These are phyloP conservation scores for Limonius californicus DNA, from an alignment of 1,140 invertebrate genomes.

Conservation along the genomic window DNA sequence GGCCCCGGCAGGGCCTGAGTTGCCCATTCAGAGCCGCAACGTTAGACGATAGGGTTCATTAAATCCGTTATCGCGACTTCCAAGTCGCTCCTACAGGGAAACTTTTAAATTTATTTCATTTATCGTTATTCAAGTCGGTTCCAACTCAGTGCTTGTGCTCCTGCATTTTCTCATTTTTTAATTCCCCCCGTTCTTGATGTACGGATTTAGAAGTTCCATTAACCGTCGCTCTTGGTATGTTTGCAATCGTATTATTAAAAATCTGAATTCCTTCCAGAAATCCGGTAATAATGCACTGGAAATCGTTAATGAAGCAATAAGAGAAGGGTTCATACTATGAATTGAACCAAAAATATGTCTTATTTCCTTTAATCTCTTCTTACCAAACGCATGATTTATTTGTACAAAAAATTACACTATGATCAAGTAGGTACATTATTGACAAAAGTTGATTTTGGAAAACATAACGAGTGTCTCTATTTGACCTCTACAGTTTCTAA, in stretches of 20 bases:
- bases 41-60: constrained; percentile 45
- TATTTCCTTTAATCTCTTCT: too few species aligned
- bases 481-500: too few species aligned
- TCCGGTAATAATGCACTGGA: too few species aligned
- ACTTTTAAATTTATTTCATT: constrained; percentile 47
- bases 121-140: constrained; percentile 42
- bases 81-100: constrained; percentile 40
- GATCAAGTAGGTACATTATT: too few species aligned
- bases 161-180: constrained; percentile 14
- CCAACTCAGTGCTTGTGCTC: constrained; percentile 26
- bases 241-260: neutral
- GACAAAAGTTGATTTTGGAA: too few species aligned
- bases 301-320: too few species aligned
- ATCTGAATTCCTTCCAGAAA: too few species aligned
- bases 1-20: constrained; percentile 25
- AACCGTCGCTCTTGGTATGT: neutral
- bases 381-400: too few species aligned
- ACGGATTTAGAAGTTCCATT: neutral
- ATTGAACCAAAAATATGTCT: too few species aligned
- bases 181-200: constrained; percentile 1
- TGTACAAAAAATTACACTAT: too few species aligned
- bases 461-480: too few species aligned
- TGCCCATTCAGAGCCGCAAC: constrained; percentile 36
- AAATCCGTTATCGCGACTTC: constrained; percentile 45
- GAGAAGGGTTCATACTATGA: too few species aligned